phyloP scores from a whole-genome alignment of 2,888 invertebrate species.

The Macrophya annulata region DNA sequence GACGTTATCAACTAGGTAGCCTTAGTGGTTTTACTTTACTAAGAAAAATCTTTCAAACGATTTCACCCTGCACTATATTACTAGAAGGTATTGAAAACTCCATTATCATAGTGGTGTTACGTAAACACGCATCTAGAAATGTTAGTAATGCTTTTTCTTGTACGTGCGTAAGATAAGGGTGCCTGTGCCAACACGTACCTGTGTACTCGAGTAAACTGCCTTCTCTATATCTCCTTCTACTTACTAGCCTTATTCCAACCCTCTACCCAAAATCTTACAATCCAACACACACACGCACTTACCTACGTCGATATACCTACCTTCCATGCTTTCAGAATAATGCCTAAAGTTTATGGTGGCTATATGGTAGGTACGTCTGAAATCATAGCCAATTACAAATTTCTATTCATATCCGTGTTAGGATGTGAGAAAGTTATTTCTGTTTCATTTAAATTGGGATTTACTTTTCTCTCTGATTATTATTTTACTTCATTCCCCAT shows the following conservation, averaged over 20 bases:
- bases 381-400: neutral
- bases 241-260: slow-evolving; percentile 13
- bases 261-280: slow-evolving; percentile 30
- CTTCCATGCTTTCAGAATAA: neutral
- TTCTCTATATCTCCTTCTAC: neutral
- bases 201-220: slow-evolving; percentile 18
- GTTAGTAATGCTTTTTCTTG: slow-evolving; percentile 4
- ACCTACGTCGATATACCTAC: neutral
- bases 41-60: neutral
- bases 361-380: neutral
- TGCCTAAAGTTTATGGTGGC: slow-evolving; percentile 5
- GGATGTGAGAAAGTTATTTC: neutral
- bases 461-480: neutral
- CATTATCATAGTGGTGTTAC: slow-evolving; percentile 38
- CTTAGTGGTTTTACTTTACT: neutral
- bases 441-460: neutral
- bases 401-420: neutral
- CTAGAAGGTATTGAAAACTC: neutral
- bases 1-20: neutral
- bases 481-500: neutral
- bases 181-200: slow-evolving; percentile 28
- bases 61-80: neutral
- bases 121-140: slow-evolving; percentile 46
- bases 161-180: slow-evolving; percentile 51
- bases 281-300: slow-evolving; percentile 26